phyloP scores from a whole-genome alignment of 2,888 invertebrate species.

The Laspeyria flexula region DNA sequence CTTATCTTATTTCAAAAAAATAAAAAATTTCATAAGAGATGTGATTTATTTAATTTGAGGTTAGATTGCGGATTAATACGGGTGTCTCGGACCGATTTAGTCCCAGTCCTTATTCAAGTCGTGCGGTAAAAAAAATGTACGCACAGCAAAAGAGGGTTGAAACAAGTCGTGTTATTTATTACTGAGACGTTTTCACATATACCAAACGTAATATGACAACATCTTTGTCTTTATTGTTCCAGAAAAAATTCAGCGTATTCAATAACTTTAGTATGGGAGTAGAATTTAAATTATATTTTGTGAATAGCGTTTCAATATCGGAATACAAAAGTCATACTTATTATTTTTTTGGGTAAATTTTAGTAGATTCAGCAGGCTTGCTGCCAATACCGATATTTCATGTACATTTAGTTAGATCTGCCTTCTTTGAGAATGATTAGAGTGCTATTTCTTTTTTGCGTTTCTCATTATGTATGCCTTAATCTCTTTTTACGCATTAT shows the following conservation, averaged over 20 bases:
- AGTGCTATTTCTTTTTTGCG: too few species aligned
- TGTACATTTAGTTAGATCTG: too few species aligned
- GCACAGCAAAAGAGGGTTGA: conserved; percentile 32
- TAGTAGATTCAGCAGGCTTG: too few species aligned
- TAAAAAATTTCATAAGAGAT: too few species aligned
- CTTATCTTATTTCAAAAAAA: too few species aligned
- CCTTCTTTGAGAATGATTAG: too few species aligned
- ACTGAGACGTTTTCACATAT: conserved; percentile 27
- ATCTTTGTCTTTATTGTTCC: conserved; percentile 28
- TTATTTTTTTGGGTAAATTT: background rate
- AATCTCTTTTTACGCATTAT: too few species aligned
- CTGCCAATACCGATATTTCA: too few species aligned
- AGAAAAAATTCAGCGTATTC: conserved; percentile 27
- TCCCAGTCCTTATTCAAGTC: conserved; percentile 39
- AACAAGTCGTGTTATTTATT: conserved; percentile 49
- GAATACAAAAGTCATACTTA: background rate
- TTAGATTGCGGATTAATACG: conserved; percentile 8
- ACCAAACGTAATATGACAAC: conserved; percentile 22
- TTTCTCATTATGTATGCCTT: too few species aligned
- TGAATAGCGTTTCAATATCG: conserved; percentile 1
- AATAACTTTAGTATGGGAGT: conserved; percentile 21
- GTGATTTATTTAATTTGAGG: conserved; percentile 48
- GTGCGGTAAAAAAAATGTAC: conserved; percentile 49
- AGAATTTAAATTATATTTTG: conserved; percentile 25
- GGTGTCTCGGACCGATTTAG: conserved; percentile 15